Conservation (phyloP, 2,797 vertebrate species). For the Phalanger gymnotis region DNA sequence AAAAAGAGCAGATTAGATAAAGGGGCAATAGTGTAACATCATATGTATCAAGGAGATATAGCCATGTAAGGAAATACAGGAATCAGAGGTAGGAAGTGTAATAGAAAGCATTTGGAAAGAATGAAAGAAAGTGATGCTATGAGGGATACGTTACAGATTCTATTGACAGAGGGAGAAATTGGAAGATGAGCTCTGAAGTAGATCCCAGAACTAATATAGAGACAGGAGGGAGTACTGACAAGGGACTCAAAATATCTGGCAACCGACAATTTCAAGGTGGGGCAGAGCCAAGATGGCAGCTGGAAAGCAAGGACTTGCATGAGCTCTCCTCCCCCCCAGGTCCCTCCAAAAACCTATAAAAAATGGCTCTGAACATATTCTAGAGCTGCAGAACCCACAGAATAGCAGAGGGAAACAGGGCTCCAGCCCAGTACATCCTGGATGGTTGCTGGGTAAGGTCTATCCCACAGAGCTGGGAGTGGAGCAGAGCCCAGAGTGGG, state of each 20-base stretch:
- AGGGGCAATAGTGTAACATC: neutral
- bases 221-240: neutral
- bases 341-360: too few species aligned
- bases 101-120: neutral
- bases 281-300: too few species aligned
- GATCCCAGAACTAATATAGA: neutral
- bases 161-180: neutral
- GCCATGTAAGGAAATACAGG: neutral
- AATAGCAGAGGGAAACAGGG: too few species aligned
- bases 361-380: too few species aligned
- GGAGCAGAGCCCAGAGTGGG: too few species aligned
- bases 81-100: neutral
- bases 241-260: neutral
- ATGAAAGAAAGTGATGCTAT: neutral
- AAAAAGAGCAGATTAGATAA: neutral
- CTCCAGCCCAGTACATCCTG: too few species aligned
- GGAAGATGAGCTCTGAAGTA: neutral
- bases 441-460: too few species aligned
- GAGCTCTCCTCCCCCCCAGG: too few species aligned
- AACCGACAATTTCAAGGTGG: too few species aligned
- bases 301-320: too few species aligned
- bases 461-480: too few species aligned
- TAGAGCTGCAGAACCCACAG: too few species aligned
- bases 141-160: neutral
- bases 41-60: neutral